phyloP scores from a whole-genome alignment of 2,888 invertebrate genomes.

The Cephus pulcher region DNA sequence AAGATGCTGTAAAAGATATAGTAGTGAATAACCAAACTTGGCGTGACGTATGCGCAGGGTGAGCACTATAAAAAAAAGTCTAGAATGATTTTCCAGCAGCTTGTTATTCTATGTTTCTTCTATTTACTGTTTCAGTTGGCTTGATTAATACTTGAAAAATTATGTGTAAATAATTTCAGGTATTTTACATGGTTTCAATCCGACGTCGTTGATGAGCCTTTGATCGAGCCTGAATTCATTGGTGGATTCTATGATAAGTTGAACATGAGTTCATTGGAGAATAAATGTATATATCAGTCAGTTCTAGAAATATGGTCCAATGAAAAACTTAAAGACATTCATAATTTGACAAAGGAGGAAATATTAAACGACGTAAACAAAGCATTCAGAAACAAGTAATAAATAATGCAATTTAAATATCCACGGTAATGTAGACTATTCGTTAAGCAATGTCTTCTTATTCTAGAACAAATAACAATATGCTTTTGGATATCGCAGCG shows the following conservation, averaged over 20 bases:
- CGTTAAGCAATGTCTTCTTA: neutral
- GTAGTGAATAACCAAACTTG: conserved; percentile 53
- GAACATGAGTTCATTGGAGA: conserved; percentile 42
- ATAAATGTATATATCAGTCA: conserved; percentile 60
- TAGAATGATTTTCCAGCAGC: neutral
- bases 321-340: conserved; percentile 30
- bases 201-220: conserved; percentile 20
- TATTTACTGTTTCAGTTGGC: neutral
- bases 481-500: conserved; percentile 51
- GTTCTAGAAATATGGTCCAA: conserved; percentile 55
- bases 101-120: conserved; percentile 1
- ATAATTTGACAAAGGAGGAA: conserved; percentile 41
- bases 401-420: neutral
- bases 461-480: conserved; percentile 30
- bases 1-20: conserved; percentile 47
- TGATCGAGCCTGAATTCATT: conserved; percentile 18
- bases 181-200: conserved; percentile 58
- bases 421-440: neutral
- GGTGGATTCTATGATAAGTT: conserved; percentile 38
- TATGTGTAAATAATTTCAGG: conserved; percentile 30
- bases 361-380: conserved; percentile 49
- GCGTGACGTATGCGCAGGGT: conserved; percentile 64
- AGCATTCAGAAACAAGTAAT: conserved; percentile 48
- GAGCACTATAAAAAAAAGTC: conserved; percentile 24
- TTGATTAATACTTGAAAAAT: too few species aligned